These are phyloP conservation scores for Todiramphus chloris DNA, from an alignment of 2,113 vertebrate genomes.

Conservation along the genomic window DNA sequence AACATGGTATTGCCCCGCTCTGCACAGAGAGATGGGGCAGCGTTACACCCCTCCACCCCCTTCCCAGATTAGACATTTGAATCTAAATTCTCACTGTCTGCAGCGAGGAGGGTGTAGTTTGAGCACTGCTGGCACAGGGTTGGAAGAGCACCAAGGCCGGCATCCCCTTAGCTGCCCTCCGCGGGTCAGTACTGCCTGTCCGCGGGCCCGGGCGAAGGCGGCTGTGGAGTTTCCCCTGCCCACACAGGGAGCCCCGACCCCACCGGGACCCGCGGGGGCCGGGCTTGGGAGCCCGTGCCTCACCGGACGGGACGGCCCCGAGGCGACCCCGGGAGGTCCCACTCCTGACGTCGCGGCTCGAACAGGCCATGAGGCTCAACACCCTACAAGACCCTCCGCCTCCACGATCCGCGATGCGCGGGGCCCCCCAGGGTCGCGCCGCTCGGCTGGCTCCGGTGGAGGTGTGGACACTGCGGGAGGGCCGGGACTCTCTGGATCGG, in stretches of 20 bases:
- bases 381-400: background rate
- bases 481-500: background rate
- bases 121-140: background rate
- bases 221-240: background rate
- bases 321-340: background rate
- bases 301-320: background rate
- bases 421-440: background rate
- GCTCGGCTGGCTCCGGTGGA: background rate
- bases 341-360: background rate
- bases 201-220: background rate
- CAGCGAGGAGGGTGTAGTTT: background rate
- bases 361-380: background rate
- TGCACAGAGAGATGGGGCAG: background rate
- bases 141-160: background rate
- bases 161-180: background rate
- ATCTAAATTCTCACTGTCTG: background rate
- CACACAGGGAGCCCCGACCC: background rate
- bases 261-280: background rate
- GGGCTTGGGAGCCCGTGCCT: background rate
- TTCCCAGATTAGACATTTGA: background rate
- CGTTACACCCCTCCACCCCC: background rate
- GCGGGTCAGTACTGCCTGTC: background rate
- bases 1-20: background rate
- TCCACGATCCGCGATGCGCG: background rate
- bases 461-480: background rate